phyloP scores from a whole-genome alignment of 2,888 invertebrate species.

The Leptopilina myrica region DNA sequence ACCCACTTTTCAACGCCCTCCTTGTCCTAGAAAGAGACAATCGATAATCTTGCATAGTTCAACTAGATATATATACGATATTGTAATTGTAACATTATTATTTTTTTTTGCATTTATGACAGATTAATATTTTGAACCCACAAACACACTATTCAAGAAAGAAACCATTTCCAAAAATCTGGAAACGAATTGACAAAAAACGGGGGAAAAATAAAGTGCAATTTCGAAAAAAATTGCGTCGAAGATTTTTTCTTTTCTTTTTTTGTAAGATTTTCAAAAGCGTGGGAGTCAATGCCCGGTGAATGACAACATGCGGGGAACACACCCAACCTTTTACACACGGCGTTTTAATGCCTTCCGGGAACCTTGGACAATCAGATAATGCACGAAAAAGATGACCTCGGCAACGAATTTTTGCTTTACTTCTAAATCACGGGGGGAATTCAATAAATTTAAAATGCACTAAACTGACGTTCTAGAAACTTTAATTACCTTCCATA shows the following conservation, averaged over 20 bases:
- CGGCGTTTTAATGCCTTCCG: slow-evolving; percentile 15
- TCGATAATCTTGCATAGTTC: slow-evolving; percentile 20
- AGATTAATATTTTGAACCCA: neutral
- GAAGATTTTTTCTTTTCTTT: neutral
- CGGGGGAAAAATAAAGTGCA: neutral
- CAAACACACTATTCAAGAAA: neutral
- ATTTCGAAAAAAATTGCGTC: neutral
- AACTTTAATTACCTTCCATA: neutral
- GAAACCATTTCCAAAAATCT: too few species aligned
- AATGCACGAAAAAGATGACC: slow-evolving; percentile 25
- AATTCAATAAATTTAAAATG: neutral
- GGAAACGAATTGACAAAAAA: too few species aligned
- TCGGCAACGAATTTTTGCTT: slow-evolving; percentile 25
- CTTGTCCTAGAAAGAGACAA: slow-evolving; percentile 24
- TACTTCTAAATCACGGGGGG: neutral
- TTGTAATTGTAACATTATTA: neutral
- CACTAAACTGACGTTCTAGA: neutral
- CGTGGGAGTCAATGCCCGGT: slow-evolving; percentile 26
- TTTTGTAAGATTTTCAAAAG: neutral
- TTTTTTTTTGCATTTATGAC: neutral
- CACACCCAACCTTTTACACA: slow-evolving; percentile 26
- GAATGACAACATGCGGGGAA: slow-evolving; percentile 31
- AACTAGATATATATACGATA: slow-evolving; percentile 1
- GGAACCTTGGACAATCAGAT: slow-evolving; percentile 21
- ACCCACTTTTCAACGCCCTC: slow-evolving; percentile 25